These are phyloP conservation scores for Scaptomyza reducta DNA, from an alignment of 2,888 invertebrate species.

Conservation along the genomic window DNA sequence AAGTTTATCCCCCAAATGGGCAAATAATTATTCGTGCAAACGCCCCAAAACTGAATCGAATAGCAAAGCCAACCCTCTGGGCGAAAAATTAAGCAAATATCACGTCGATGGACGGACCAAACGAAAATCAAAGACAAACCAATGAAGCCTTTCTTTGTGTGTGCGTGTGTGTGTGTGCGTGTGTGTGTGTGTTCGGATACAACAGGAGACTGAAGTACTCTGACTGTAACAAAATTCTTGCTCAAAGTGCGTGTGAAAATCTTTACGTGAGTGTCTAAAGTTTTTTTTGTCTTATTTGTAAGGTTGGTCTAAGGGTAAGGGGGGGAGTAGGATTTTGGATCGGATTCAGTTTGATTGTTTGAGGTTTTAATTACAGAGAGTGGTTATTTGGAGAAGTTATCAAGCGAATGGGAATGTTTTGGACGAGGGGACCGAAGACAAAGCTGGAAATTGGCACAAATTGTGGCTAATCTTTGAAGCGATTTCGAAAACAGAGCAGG, in stretches of 20 bases:
- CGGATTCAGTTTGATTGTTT: slow-evolving; percentile 56
- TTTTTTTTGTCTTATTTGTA: slow-evolving; percentile 25
- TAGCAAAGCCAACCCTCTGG: slow-evolving; percentile 30
- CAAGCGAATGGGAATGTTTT: slow-evolving; percentile 8
- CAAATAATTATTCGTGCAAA: slow-evolving; percentile 75
- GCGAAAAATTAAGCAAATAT: slow-evolving; percentile 76
- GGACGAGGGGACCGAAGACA: slow-evolving; percentile 12
- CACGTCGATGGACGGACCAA: slow-evolving; percentile 55
- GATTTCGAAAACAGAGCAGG: slow-evolving; percentile 5
- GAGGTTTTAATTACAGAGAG: slow-evolving; percentile 73
- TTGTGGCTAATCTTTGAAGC: slow-evolving; percentile 49
- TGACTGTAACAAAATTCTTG: slow-evolving; percentile 51
- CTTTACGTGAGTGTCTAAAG: slow-evolving; percentile 58
- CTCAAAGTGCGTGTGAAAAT: slow-evolving; percentile 66
- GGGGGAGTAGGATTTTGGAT: slow-evolving; percentile 15
- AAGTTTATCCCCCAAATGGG: slow-evolving; percentile 69
- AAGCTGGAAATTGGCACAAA: slow-evolving; percentile 61
- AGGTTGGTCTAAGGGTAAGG: not conserved
- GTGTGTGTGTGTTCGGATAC: slow-evolving; percentile 30
- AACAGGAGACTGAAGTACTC: slow-evolving; percentile 6
- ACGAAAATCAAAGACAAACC: slow-evolving; percentile 51
- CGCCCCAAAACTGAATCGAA: slow-evolving; percentile 11
- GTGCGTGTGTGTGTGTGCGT: no score
- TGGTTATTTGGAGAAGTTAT: slow-evolving; percentile 53
- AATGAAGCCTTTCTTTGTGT: slow-evolving; percentile 18